A percentile compares a stretch with the other conserved stretches of the same genome.
phyloP scores from a whole-genome alignment of 2,113 vertebrate genomes.

The Helogale parvula region DNA sequence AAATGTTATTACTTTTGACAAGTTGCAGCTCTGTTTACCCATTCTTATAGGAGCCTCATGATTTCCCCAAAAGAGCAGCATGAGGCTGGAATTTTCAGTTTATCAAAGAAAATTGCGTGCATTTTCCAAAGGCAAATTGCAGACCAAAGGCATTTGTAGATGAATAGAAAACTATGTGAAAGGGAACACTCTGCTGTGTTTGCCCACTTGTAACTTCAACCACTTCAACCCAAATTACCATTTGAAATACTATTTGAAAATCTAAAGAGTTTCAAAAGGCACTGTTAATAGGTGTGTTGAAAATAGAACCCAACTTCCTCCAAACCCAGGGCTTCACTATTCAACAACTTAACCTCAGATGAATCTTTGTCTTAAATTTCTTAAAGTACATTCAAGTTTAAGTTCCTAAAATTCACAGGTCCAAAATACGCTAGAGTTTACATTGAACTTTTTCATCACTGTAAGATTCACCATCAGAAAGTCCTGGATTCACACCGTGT shows the following conservation, averaged over 20 bases:
- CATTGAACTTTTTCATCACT: not conserved
- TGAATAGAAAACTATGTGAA: constrained; percentile 73
- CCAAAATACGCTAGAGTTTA: not conserved
- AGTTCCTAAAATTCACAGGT: not conserved
- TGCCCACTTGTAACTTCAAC: constrained; percentile 50
- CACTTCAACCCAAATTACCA: constrained; percentile 43
- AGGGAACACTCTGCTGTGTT: constrained; percentile 52
- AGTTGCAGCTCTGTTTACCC: constrained; percentile 57
- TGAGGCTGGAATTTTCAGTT: constrained; percentile 61
- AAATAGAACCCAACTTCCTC: constrained; percentile 52
- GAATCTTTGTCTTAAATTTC: not conserved
- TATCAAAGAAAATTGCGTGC: constrained; percentile 70
- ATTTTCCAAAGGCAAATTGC: constrained; percentile 75
- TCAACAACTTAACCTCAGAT: not conserved
- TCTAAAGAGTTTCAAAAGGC: constrained; percentile 51
- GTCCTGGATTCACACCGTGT: not conserved
- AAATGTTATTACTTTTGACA: constrained; percentile 63
- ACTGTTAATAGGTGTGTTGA: constrained; percentile 29
- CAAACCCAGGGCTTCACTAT: not conserved
- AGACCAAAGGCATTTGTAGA: constrained; percentile 58
- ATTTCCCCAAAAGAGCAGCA: constrained; percentile 66
- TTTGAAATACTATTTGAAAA: constrained; percentile 58
- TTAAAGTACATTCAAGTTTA: not conserved
- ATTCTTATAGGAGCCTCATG: constrained; percentile 5
- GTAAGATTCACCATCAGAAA: not conserved